phyloP scores from a whole-genome alignment of 1,140 invertebrate genomes.

The Dendrolimus punctatus region DNA sequence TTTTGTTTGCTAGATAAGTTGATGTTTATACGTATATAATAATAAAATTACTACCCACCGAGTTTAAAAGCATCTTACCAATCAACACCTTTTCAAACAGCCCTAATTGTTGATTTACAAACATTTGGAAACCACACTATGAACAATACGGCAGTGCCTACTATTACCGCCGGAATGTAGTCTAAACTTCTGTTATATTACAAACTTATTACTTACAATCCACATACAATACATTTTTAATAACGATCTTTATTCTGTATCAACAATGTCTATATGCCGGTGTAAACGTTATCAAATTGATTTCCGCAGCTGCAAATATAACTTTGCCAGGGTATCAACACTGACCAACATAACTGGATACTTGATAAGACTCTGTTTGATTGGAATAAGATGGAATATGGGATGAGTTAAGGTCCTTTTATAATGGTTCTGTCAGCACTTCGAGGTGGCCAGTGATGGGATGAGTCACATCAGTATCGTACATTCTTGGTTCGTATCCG shows the following conservation, averaged over 20 bases:
- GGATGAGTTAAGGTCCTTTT: constrained; percentile 11
- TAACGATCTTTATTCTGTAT: constrained; percentile 1
- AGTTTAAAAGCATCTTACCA: too few species aligned
- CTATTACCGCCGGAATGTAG: constrained; percentile 49
- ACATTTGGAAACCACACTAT: constrained; percentile 33
- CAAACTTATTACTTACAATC: constrained; percentile 1
- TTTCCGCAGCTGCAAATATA: constrained; percentile 20
- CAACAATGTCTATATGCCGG: neutral
- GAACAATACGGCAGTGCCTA: constrained; percentile 43
- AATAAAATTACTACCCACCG: too few species aligned
- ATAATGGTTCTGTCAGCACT: constrained; percentile 25
- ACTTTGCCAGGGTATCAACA: constrained; percentile 17
- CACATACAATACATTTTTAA: constrained; percentile 1
- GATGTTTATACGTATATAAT: too few species aligned
- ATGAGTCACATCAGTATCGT: constrained; percentile 55
- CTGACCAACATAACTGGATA: constrained; percentile 18
- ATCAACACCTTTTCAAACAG: neutral
- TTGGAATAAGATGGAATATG: constrained; percentile 20
- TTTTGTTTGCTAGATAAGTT: too few species aligned
- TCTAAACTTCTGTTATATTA: constrained; percentile 44
- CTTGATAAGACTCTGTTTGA: constrained; percentile 13
- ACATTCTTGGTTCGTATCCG: constrained; percentile 62
- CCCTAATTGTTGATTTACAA: constrained; percentile 27
- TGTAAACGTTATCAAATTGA: constrained; percentile 14
- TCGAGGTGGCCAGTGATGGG: constrained; percentile 55